Evolutionary conservation across 2,888 invertebrate species (phyloP).

Genomic region (Drosophila silvestris): DNA sequence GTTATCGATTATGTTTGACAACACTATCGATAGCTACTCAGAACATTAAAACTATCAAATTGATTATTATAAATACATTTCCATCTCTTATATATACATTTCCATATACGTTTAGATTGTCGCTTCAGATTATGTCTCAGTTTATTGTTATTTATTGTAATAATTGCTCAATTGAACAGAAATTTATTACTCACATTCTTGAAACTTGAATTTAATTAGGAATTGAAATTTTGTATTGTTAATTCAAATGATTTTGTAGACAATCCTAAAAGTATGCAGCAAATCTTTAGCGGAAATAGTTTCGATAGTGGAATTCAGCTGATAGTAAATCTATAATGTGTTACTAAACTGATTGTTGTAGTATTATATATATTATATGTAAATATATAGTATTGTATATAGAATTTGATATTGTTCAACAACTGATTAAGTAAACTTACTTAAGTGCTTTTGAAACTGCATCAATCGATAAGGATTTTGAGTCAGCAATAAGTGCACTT

Average conservation of each 20-base stretch:
- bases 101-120: not conserved
- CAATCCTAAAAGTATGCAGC: not conserved
- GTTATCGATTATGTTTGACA: not conserved
- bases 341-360: not conserved
- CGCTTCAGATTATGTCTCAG: not conserved
- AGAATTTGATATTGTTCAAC: not conserved
- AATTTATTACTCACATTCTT: not conserved
- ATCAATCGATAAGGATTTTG: not conserved
- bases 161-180: not conserved
- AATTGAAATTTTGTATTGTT: not conserved
- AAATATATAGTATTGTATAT: not conserved
- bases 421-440: not conserved
- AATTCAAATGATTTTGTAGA: not conserved
- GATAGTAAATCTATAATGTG: not conserved
- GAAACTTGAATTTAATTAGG: not conserved
- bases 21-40: not conserved
- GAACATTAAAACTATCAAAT: not conserved
- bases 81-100: not conserved
- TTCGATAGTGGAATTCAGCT: not conserved
- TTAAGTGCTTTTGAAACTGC: not conserved
- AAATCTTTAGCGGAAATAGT: no score
- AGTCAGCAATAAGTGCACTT: constrained; percentile 1
- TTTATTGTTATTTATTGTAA: not conserved
- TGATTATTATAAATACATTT: not conserved
- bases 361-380: not conserved